These are phyloP conservation scores for Porphyrio hochstetteri DNA, from an alignment of 2,113 vertebrate species.

Conservation along the genomic window DNA sequence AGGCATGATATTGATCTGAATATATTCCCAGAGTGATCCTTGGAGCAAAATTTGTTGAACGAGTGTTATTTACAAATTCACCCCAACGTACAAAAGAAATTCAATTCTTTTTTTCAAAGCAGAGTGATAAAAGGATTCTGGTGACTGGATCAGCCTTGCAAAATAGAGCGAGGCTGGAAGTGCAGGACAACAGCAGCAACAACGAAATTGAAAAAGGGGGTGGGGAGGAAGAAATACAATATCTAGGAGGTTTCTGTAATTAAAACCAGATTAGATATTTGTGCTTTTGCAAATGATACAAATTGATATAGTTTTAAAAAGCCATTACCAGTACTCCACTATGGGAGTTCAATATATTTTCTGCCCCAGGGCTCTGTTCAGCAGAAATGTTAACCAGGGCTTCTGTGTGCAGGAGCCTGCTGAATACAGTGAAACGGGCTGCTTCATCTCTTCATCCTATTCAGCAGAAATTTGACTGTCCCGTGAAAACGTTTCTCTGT, in stretches of 20 bases:
- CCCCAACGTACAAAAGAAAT: conserved; percentile 46
- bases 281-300: conserved; percentile 3
- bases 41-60: conserved; percentile 43
- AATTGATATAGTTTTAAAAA: conserved; percentile 43
- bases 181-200: neutral
- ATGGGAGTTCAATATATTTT: conserved; percentile 39
- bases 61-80: conserved; percentile 54
- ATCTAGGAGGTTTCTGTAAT: conserved; percentile 6
- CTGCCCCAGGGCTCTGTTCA: conserved; percentile 39
- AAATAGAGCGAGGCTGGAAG: neutral
- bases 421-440: conserved; percentile 18
- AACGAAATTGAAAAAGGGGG: neutral
- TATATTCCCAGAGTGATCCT: conserved; percentile 46
- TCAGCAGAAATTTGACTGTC: conserved; percentile 44
- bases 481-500: neutral
- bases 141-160: neutral
- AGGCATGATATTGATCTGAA: conserved; percentile 55
- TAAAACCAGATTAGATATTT: conserved; percentile 19
- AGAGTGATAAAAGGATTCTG: conserved; percentile 39
- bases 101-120: conserved; percentile 39
- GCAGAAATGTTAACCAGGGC: conserved; percentile 21
- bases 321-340: neutral
- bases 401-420: conserved; percentile 24
- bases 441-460: conserved; percentile 30
- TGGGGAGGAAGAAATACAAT: neutral